Evolutionary conservation across 2,888 invertebrate species (phyloP).

Genomic region (Chloroclysta siterata): DNA sequence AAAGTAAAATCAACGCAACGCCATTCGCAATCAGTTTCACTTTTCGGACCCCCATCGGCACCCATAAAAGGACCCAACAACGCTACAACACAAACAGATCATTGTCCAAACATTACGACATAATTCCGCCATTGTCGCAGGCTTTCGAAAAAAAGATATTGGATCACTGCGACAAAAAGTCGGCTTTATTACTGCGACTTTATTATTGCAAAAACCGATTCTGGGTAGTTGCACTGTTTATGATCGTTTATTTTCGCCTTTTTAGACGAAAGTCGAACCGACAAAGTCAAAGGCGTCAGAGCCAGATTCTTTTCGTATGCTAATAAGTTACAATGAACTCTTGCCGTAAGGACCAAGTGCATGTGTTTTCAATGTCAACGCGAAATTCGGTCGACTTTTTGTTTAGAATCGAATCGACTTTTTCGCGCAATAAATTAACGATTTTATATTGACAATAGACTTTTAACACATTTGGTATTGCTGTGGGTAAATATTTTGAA

Average conservation of each 20-base stretch:
- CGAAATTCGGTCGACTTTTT: constrained; percentile 58
- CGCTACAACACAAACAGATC: constrained; percentile 61
- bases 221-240: constrained; percentile 65
- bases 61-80: constrained; percentile 55
- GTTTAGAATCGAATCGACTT: constrained; percentile 46
- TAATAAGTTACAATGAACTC: constrained; percentile 79
- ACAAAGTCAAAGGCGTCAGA: constrained; percentile 63
- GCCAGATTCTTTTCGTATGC: constrained; percentile 72
- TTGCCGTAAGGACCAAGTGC: constrained; percentile 57
- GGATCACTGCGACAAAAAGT: constrained; percentile 61
- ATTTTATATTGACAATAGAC: constrained; percentile 53
- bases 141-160: constrained; percentile 56
- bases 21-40: constrained; percentile 43
- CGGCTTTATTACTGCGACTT: constrained; percentile 53
- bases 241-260: constrained; percentile 65
- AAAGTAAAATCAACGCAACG: constrained; percentile 50
- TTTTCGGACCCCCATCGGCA: constrained; percentile 54
- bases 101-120: constrained; percentile 73
- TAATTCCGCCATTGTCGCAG: constrained; percentile 61
- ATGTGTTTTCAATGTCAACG: constrained; percentile 68
- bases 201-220: constrained; percentile 78
- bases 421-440: constrained; percentile 51
- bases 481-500: constrained; percentile 50
- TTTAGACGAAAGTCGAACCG: constrained; percentile 73
- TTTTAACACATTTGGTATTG: constrained; percentile 45